phyloP scores from a whole-genome alignment of 1,140 invertebrate species.

The Lethrus apterus region DNA sequence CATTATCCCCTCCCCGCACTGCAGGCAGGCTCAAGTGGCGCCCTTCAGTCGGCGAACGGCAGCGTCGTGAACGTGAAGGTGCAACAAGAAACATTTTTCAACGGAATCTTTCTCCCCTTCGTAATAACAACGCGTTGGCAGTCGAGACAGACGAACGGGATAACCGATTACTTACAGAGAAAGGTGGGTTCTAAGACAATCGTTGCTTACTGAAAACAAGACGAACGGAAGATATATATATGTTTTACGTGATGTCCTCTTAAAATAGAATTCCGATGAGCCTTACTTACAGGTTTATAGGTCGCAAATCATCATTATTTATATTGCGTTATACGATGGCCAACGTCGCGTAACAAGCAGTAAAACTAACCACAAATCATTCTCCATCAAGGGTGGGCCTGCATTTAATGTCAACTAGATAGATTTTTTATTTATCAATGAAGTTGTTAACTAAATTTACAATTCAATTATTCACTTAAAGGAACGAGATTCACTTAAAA shows the following conservation, averaged over 20 bases:
- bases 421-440: no score
- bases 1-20: conserved; percentile 30
- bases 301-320: conserved; percentile 24
- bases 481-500: no score
- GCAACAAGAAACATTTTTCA: conserved; percentile 32
- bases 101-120: conserved; percentile 22
- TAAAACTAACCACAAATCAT: conserved; percentile 9
- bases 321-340: conserved; percentile 21
- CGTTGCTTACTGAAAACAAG: conserved; percentile 29
- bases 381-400: no score
- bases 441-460: no score
- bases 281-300: conserved; percentile 20
- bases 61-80: conserved; percentile 21
- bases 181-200: conserved; percentile 30
- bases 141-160: conserved; percentile 31
- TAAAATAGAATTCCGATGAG: conserved; percentile 31
- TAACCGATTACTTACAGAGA: conserved; percentile 31
- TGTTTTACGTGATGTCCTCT: conserved; percentile 27
- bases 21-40: conserved; percentile 22
- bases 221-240: conserved; percentile 32
- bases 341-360: conserved; percentile 1
- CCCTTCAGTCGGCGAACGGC: conserved; percentile 23
- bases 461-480: no score
- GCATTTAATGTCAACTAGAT: no score
- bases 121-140: conserved; percentile 27